phyloP scores from a whole-genome alignment of 2,113 vertebrate genomes.

The Tonatia bakeri region DNA sequence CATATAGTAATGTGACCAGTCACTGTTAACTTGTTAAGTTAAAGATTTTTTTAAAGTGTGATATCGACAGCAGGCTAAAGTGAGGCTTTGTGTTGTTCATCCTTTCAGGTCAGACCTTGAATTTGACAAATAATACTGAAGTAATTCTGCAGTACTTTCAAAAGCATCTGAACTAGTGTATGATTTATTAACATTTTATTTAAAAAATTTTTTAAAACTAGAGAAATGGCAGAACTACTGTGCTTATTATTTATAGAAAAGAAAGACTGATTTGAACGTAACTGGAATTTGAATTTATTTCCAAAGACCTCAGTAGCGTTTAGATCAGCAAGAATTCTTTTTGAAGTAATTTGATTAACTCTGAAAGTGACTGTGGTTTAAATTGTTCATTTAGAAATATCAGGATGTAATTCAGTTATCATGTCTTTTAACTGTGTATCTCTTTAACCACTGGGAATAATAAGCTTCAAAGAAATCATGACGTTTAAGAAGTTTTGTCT shows the following conservation, averaged over 20 bases:
- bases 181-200: constrained; percentile 40
- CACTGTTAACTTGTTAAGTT: background rate
- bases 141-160: constrained; percentile 35
- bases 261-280: background rate
- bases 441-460: constrained; percentile 8
- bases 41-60: background rate
- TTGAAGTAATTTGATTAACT: constrained; percentile 13
- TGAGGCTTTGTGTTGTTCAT: background rate
- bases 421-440: background rate
- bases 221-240: constrained; percentile 18
- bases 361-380: background rate
- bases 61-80: background rate
- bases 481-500: background rate
- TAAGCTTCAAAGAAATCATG: background rate
- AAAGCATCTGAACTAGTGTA: background rate
- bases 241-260: constrained; percentile 24
- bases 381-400: constrained; percentile 5
- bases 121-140: constrained; percentile 21
- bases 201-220: background rate
- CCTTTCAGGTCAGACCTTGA: constrained; percentile 6
- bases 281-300: constrained; percentile 28
- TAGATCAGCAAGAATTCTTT: background rate
- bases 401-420: constrained; percentile 6
- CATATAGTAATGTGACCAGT: background rate
- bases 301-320: background rate